These are phyloP conservation scores for Coluber constrictor DNA, from an alignment of 2,797 vertebrate genomes.

Conservation along the genomic window DNA sequence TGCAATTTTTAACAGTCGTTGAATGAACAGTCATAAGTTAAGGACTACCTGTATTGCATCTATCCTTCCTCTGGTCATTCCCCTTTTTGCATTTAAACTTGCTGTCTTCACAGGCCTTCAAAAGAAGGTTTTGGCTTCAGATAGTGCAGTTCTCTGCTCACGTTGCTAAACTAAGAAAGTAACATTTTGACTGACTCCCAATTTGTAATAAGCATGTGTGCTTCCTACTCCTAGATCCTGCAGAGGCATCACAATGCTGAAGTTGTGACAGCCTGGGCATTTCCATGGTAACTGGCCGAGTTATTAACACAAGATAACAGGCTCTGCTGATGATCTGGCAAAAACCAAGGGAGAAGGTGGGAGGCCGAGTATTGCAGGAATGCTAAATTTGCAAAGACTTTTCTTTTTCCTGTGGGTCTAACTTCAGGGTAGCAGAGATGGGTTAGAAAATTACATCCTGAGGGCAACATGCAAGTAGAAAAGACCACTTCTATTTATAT, in stretches of 20 bases:
- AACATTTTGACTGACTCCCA: slow-evolving; percentile 49
- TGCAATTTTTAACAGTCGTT: not conserved
- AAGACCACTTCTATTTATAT: not conserved
- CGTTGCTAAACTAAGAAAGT: slow-evolving; percentile 41
- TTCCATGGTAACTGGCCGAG: slow-evolving; percentile 60
- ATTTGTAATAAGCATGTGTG: slow-evolving; percentile 34
- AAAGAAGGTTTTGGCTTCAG: slow-evolving; percentile 41
- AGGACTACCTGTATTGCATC: not conserved
- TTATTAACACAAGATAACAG: slow-evolving; percentile 46
- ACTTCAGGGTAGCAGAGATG: not conserved
- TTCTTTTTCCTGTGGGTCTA: slow-evolving; percentile 5
- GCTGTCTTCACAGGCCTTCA: slow-evolving; percentile 22
- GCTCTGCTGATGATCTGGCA: slow-evolving; percentile 39
- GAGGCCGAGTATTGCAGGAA: not conserved
- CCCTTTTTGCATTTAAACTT: slow-evolving; percentile 32
- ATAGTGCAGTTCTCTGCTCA: slow-evolving; percentile 21
- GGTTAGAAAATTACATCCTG: not conserved
- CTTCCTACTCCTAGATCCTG: slow-evolving; percentile 55
- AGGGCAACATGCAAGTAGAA: not conserved
- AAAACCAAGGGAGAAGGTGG: slow-evolving; percentile 20
- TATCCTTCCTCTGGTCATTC: slow-evolving; percentile 28
- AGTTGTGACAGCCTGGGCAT: slow-evolving; percentile 46
- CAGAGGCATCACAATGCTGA: slow-evolving; percentile 48
- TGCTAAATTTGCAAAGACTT: not conserved
- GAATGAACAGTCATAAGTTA: not conserved